Evolutionary conservation across 2,797 vertebrate genomes (phyloP), one percentile per base, ranked within the genome.

Genomic region (Neomorphus geoffroyi): DNA sequence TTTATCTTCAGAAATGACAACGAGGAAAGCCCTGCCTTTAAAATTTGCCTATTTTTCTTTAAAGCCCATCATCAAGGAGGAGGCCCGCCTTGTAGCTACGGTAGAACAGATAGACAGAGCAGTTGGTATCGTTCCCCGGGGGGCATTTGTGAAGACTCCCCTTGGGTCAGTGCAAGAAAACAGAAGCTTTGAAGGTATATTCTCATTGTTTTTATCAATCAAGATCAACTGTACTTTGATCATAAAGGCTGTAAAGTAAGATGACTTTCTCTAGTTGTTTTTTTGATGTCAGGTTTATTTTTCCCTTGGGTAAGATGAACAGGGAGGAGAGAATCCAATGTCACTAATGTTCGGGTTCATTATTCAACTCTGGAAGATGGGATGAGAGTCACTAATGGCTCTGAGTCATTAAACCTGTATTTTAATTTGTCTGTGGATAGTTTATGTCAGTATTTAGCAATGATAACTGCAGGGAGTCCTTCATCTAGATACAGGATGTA

Each of bases 151-250:
- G 95, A 98, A 98, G 96, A 98, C 91, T 66, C 98, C 98, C 50
- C 94, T 97, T 46, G 99, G 98, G 43, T 95, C 97, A 17, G 98
- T 99, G 66, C 97, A 98, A 66, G 96, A 97, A 85, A 99, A 99
- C 95, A 98, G 97, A 94, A 98, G 98, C 96, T 99, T 99, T 96
- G 97, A 98, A 96, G 99, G 99, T 99, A 98, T 97, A 80, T 88
- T 79, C 22, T 72, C 46, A 30, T 66, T 97, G 46, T 80, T 30
- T 72, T 75, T 92, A 53, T 85, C 37, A 70, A 54, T 85, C 37
- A 71, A 66, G 35, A 60, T 77, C 53, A 58, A 74, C 69, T 73
- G 32, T 46, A 48, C 72, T 93, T 88, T 94, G 35, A 74, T 93
- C 51, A 70, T 46, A 88, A 82, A 82, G 46, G 24, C 41, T 82